phyloP scores from a whole-genome alignment of 2,888 invertebrate species.

The Phengaris alcon region DNA sequence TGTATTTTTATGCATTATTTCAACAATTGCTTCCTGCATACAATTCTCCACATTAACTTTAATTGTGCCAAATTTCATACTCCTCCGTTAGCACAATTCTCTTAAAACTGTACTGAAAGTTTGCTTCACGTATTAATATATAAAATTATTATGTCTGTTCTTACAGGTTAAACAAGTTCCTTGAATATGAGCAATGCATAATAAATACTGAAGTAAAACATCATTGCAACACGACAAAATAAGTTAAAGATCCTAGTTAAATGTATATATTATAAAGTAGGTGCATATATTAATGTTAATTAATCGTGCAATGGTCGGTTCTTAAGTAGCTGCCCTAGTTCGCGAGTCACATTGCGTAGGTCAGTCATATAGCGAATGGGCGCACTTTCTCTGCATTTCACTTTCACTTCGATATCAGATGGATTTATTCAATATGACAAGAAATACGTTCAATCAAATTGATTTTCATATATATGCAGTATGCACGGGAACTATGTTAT shows the following conservation, averaged over 20 bases:
- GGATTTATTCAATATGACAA: constrained; percentile 12
- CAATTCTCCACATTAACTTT: no score
- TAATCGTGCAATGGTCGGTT: constrained; percentile 31
- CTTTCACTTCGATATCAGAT: constrained; percentile 47
- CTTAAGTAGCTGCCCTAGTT: constrained; percentile 56
- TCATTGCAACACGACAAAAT: constrained; percentile 4
- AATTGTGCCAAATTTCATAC: no score
- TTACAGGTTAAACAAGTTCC: no score
- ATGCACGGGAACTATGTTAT: background rate
- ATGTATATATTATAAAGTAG: background rate
- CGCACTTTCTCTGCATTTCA: constrained; percentile 66
- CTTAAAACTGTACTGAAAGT: no score
- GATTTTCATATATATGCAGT: constrained; percentile 1
- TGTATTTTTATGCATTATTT: no score
- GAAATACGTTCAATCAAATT: constrained; percentile 24
- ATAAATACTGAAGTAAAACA: background rate
- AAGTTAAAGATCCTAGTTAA: background rate
- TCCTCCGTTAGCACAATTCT: no score
- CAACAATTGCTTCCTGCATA: no score
- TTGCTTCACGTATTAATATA: no score
- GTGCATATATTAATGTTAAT: constrained; percentile 29
- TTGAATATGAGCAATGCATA: background rate
- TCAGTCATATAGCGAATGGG: constrained; percentile 56
- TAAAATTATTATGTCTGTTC: no score
- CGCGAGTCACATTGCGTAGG: constrained; percentile 65